Conservation (phyloP, 2,888 invertebrate species). For the Cryptus viduatorius region DNA sequence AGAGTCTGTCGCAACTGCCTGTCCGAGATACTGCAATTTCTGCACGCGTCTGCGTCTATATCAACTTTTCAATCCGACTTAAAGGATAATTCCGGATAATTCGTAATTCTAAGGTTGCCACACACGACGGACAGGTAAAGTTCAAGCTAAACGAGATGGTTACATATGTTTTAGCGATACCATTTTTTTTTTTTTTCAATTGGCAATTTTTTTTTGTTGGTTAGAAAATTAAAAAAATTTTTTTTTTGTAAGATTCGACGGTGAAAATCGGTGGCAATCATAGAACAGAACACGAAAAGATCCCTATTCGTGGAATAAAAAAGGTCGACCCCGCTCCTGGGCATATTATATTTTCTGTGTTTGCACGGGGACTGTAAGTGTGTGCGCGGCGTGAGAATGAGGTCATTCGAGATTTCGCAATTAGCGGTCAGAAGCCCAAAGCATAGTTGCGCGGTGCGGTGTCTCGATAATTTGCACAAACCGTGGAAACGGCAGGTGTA, state of each 20-base stretch:
- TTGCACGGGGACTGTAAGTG: not conserved
- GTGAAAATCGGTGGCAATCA: not conserved
- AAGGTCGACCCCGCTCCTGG: slow-evolving; percentile 33
- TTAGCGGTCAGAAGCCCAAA: slow-evolving; percentile 54
- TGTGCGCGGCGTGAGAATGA: slow-evolving; percentile 55
- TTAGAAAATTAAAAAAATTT: not conserved
- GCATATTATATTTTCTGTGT: slow-evolving; percentile 12
- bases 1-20: slow-evolving; percentile 56
- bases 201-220: not conserved
- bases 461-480: slow-evolving; percentile 26
- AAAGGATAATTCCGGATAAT: slow-evolving; percentile 58
- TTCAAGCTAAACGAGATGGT: slow-evolving; percentile 9
- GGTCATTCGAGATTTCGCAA: slow-evolving; percentile 61
- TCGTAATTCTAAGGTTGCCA: slow-evolving; percentile 44
- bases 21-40: slow-evolving; percentile 43
- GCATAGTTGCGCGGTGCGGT: not conserved
- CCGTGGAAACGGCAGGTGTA: slow-evolving; percentile 39
- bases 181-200: slow-evolving; percentile 22
- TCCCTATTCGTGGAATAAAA: slow-evolving; percentile 24
- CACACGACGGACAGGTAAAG: slow-evolving; percentile 10
- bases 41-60: slow-evolving; percentile 46
- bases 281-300: slow-evolving; percentile 9
- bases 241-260: not conserved
- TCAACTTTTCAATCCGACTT: slow-evolving; percentile 58
- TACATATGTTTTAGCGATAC: not conserved